Percentiles rank a stretch among this genome's conserved stretches.
phyloP scores from a whole-genome alignment of 2,888 invertebrate genomes.

The Ecliptopera silaceata region DNA sequence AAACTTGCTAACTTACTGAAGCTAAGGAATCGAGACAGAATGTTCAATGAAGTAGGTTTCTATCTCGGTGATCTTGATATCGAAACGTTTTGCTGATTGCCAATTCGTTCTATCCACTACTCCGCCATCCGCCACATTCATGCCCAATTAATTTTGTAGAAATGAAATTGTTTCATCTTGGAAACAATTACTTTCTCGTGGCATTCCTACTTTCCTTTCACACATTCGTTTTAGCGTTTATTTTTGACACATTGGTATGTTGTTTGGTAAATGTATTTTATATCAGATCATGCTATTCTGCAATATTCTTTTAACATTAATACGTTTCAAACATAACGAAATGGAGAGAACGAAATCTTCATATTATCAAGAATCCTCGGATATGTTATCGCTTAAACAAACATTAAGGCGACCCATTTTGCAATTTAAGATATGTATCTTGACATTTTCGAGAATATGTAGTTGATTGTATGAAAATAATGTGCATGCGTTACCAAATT shows the following conservation, averaged over 20 bases:
- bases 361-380: conserved; percentile 2
- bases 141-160: conserved; percentile 34
- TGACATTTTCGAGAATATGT: conserved; percentile 35
- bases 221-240: conserved; percentile 48
- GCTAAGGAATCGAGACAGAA: not conserved
- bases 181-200: conserved; percentile 51
- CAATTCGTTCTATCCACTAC: not conserved
- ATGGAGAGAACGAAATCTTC: not conserved
- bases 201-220: conserved; percentile 51
- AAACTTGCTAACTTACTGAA: conserved; percentile 13
- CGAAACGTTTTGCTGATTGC: conserved; percentile 1
- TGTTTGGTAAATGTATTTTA: conserved; percentile 37
- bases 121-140: conserved; percentile 17
- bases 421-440: conserved; percentile 27
- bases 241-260: conserved; percentile 45
- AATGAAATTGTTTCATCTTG: conserved; percentile 33
- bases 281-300: conserved; percentile 42
- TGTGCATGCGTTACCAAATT: conserved; percentile 36
- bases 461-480: conserved; percentile 36
- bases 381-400: conserved; percentile 17
- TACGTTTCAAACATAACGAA: not conserved
- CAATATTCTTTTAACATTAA: not conserved
- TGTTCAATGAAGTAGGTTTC: not conserved
- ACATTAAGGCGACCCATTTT: conserved; percentile 23
- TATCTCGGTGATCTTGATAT: too few relatives aligned